Conservation (phyloP, 2,797 vertebrate species). For the Falco naumanni region DNA sequence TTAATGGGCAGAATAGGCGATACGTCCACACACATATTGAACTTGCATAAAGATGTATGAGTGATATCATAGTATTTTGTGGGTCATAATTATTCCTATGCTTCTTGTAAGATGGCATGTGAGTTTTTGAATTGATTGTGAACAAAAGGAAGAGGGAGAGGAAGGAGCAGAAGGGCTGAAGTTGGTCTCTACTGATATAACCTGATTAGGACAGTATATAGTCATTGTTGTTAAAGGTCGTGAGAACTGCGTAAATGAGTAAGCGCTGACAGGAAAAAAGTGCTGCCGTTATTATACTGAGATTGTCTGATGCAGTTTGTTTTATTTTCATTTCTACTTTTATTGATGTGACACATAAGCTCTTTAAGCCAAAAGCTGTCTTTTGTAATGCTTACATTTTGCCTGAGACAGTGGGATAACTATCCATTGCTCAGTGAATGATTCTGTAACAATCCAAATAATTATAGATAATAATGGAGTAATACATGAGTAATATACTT, state of each 20-base stretch:
- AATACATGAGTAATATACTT: not conserved
- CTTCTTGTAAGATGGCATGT: not conserved
- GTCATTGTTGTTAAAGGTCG: not conserved
- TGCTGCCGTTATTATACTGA: not conserved
- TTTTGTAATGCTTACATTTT: not conserved
- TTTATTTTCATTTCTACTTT: not conserved
- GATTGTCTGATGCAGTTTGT: not conserved
- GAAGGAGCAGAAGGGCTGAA: not conserved
- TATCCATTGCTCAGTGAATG: not conserved
- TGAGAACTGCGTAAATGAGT: not conserved
- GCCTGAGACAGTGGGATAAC: not conserved
- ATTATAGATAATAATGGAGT: not conserved
- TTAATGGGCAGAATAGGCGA: not conserved
- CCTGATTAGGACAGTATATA: not conserved
- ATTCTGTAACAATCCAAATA: not conserved
- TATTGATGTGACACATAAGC: not conserved
- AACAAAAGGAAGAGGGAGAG: not conserved
- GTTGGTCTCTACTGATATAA: not conserved
- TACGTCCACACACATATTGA: not conserved
- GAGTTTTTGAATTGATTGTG: not conserved
- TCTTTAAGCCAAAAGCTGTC: not conserved
- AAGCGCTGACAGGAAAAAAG: not conserved
- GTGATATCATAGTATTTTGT: not conserved
- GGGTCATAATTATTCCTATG: not conserved
- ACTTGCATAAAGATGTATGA: not conserved